Conservation (phyloP, 2,888 invertebrate species). For the Carterocephalus palaemon region DNA sequence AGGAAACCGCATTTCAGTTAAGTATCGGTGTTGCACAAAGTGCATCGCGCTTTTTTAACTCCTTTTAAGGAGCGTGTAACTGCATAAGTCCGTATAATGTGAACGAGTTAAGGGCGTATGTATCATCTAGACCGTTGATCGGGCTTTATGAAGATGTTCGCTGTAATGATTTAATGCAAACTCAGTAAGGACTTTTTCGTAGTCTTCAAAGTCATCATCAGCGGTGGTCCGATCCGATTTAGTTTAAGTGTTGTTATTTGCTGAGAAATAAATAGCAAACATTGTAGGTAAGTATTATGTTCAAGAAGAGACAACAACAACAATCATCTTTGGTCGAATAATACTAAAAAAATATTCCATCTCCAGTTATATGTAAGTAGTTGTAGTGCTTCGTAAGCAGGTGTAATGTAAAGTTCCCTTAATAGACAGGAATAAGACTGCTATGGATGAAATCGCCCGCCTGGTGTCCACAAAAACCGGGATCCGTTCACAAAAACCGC, state of each 20-base stretch:
- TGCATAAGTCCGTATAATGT: conserved; percentile 31
- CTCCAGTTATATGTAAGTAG: not conserved
- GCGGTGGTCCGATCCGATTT: no score
- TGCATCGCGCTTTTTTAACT: conserved; percentile 35
- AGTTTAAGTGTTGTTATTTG: no score
- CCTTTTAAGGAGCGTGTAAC: conserved; percentile 38
- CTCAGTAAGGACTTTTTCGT: no score
- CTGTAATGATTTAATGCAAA: no score
- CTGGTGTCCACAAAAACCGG: conserved; percentile 32
- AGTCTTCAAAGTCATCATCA: no score
- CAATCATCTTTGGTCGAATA: no score
- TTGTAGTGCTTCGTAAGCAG: not conserved
- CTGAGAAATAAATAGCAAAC: no score
- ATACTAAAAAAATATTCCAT: no score
- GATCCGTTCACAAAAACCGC: conserved; percentile 27
- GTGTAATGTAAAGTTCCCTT: conserved; percentile 3
- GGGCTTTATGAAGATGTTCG: no score
- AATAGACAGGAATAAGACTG: conserved; percentile 49
- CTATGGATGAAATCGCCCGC: conserved; percentile 36
- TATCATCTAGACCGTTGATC: no score
- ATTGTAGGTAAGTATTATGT: no score
- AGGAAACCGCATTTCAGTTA: conserved; percentile 27
- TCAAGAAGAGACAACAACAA: no score
- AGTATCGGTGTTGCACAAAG: conserved; percentile 31
- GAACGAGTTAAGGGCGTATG: conserved; percentile 3